These are phyloP conservation scores for Onychomys torridus DNA, from an alignment of 2,797 vertebrate species.

Conservation along the genomic window DNA sequence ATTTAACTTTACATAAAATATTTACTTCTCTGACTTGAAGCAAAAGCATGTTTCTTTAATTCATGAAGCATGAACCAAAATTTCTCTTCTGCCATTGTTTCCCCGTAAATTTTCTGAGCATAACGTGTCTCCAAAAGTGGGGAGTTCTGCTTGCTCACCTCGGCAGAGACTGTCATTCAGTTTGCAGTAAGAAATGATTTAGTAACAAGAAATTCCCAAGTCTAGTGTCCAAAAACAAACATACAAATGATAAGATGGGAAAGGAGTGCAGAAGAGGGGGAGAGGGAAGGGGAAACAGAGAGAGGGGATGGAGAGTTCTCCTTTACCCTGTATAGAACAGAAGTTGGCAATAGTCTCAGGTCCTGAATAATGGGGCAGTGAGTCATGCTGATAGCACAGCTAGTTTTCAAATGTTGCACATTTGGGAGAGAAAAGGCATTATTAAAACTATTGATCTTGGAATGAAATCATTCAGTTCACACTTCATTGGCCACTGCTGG, in stretches of 20 bases:
- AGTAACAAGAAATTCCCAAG: slow-evolving; percentile 46
- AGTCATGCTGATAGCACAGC: background rate
- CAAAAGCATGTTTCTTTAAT: slow-evolving; percentile 70
- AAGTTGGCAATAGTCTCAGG: background rate
- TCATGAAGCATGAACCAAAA: slow-evolving; percentile 47
- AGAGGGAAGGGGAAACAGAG: background rate
- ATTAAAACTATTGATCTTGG: background rate
- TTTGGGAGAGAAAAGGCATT: slow-evolving; percentile 4
- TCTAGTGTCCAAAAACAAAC: background rate
- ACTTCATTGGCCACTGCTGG: background rate
- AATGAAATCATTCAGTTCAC: background rate
- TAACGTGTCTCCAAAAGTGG: background rate
- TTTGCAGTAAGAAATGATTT: background rate
- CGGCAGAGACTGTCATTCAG: slow-evolving; percentile 8
- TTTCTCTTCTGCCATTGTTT: slow-evolving; percentile 50
- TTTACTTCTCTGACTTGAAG: slow-evolving; percentile 63
- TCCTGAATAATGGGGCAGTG: background rate
- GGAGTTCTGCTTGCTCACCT: background rate
- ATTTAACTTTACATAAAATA: slow-evolving; percentile 69
- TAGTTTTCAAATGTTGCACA: background rate
- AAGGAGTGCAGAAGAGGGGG: background rate
- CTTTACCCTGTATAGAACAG: background rate
- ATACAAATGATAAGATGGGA: background rate
- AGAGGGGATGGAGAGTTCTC: background rate
- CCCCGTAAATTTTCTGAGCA: background rate